Base-by-base conservation (phyloP, 2,113 vertebrate species). In the Candoia aspera region DNA sequence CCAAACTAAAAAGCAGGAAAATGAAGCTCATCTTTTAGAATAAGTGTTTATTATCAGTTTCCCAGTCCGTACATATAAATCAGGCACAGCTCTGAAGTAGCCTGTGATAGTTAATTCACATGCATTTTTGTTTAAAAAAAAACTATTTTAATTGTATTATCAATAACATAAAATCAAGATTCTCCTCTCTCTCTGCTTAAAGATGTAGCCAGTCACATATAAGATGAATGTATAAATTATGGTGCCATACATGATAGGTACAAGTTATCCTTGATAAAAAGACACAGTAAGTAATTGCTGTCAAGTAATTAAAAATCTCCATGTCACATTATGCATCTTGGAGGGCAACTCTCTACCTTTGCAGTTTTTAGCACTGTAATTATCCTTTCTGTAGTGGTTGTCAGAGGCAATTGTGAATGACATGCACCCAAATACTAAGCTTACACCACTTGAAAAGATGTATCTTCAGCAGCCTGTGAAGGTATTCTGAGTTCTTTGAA, bases 31-130 rank as follows among this genome's bases (percentile, higher is more conserved):
- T 0, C 1, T 10, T 94, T 97, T 97, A 97, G 97, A 97, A 94
- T 94, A 95, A 95, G 92, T 92, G 88, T 97, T 98, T 98, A 97
- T 97, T 97, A 92, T 95, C 89, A 9, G 62, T 84, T 92, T 86
- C 55, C 92, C 89, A 3, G 62, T 93, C 96, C 94, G 94, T 46
- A 26, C 94, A 91, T 91, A 85, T 1, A 93, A 94, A 89, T 6
- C 85, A 94, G 94, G 93, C 93, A 17, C 46, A 94, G 79, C 83
- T 79, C 93, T 90, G 9, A 87, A 93, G 23, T 90, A 88, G 73
- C 4, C 10, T 93, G 62, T 0, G 79, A 58, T 42, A 92, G 97
- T 97, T 96, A 94, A 94, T 95, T 95, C 94, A 94, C 96, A 97
- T 95, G 97, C 96, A 90, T 21, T 96, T 96, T 92, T 91, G 57